A percentile compares a stretch with the other conserved stretches of the same genome.
phyloP scores from a whole-genome alignment of 2,113 vertebrate genomes.

The Lampris incognitus region DNA sequence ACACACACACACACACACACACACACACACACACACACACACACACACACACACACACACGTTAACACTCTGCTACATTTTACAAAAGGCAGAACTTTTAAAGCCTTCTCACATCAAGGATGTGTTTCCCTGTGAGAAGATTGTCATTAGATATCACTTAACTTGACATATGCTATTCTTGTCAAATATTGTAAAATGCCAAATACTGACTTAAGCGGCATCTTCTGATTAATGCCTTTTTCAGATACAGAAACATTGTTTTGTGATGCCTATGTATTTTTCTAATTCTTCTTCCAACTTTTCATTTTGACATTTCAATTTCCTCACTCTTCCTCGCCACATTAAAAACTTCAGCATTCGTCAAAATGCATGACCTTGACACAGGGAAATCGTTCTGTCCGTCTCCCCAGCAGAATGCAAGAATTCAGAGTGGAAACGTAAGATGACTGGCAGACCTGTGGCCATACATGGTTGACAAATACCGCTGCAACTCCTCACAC shows the following conservation, averaged over 20 bases:
- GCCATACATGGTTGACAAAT: slow-evolving; percentile 31
- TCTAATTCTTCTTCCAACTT: slow-evolving; percentile 40
- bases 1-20: slow-evolving; percentile 38
- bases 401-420: slow-evolving; percentile 20
- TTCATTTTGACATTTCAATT: slow-evolving; percentile 24
- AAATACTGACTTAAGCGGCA: slow-evolving; percentile 27
- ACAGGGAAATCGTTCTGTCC: slow-evolving; percentile 17
- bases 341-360: slow-evolving; percentile 13
- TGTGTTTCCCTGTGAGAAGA: slow-evolving; percentile 49
- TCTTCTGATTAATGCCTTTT: slow-evolving; percentile 28
- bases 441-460: slow-evolving; percentile 10
- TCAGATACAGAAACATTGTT: slow-evolving; percentile 34
- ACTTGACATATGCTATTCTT: slow-evolving; percentile 38
- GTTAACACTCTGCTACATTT: slow-evolving; percentile 50
- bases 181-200: slow-evolving; percentile 45
- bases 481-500: slow-evolving; percentile 82
- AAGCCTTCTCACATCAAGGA: slow-evolving; percentile 62
- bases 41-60: slow-evolving; percentile 54
- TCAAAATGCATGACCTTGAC: background rate
- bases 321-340: slow-evolving; percentile 11
- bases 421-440: slow-evolving; percentile 10
- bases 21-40: slow-evolving; percentile 47
- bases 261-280: background rate
- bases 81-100: slow-evolving; percentile 63
- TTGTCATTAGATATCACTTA: slow-evolving; percentile 29